These are phyloP conservation scores for Apomyelois bistriatella DNA, from an alignment of 2,888 invertebrate genomes.

Conservation along the genomic window DNA sequence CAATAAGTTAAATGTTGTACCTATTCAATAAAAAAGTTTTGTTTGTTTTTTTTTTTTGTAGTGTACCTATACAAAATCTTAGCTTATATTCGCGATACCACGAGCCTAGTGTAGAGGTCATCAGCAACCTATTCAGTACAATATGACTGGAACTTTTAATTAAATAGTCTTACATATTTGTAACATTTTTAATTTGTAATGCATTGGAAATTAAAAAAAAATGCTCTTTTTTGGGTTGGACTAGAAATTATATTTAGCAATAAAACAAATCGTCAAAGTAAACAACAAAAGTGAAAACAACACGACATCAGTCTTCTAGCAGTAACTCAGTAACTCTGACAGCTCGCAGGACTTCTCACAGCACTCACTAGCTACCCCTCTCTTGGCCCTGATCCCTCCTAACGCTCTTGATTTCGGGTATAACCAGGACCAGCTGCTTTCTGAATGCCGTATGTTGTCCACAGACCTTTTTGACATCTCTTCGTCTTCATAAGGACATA, in stretches of 20 bases:
- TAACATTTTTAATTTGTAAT: no score
- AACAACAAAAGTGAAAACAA: not conserved
- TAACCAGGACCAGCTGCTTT: not conserved
- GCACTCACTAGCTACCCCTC: conserved; percentile 7
- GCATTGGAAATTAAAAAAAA: not conserved
- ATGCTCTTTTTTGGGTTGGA: not conserved
- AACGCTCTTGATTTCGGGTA: conserved; percentile 1
- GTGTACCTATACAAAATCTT: no score
- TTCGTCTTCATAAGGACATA: conserved; percentile 2
- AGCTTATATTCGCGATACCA: no score
- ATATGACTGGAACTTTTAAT: no score
- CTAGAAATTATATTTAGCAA: not conserved
- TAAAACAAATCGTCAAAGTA: not conserved
- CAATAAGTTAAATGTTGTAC: no score
- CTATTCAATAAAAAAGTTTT: no score
- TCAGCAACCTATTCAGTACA: no score
- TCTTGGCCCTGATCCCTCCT: not conserved
- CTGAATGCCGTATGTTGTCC: not conserved
- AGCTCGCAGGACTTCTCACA: conserved; percentile 1
- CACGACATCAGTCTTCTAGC: not conserved
- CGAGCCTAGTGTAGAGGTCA: no score
- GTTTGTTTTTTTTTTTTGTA: no score
- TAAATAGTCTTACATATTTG: not conserved
- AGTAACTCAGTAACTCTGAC: conserved; percentile 4
- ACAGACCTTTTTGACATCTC: not conserved